These are phyloP conservation scores for Cavia aperea DNA, from an alignment of 2,113 vertebrate species.

Conservation along the genomic window DNA sequence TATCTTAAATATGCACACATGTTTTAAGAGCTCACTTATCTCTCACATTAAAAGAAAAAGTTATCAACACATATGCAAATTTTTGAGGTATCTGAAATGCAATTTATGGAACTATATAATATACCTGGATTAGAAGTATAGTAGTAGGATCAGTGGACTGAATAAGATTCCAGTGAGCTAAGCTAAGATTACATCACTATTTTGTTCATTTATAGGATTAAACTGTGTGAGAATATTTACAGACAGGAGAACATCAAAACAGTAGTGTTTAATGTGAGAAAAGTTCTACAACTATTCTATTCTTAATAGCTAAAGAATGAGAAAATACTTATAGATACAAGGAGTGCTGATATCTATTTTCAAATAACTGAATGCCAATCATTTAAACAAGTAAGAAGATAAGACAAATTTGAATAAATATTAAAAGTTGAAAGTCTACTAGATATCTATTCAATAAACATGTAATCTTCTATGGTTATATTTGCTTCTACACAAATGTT, in stretches of 20 bases:
- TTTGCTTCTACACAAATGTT: neutral
- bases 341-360: neutral
- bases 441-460: neutral
- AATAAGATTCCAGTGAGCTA: neutral
- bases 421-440: neutral
- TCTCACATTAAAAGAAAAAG: constrained; percentile 6
- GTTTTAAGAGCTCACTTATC: constrained; percentile 43
- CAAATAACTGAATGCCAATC: neutral
- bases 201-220: constrained; percentile 38
- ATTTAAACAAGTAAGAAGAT: neutral
- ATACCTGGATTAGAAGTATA: constrained; percentile 18
- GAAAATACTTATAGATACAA: neutral
- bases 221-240: constrained; percentile 20
- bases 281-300: neutral
- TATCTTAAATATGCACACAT: constrained; percentile 49
- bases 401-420: neutral
- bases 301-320: neutral
- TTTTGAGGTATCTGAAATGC: constrained; percentile 39
- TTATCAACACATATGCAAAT: neutral
- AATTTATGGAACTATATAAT: constrained; percentile 1
- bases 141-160: constrained; percentile 5
- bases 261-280: constrained; percentile 20
- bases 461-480: neutral
- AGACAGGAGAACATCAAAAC: constrained; percentile 1
- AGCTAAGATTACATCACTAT: constrained; percentile 37